Conservation (phyloP, 2,797 vertebrate genomes). For the Tangara arthus region DNA sequence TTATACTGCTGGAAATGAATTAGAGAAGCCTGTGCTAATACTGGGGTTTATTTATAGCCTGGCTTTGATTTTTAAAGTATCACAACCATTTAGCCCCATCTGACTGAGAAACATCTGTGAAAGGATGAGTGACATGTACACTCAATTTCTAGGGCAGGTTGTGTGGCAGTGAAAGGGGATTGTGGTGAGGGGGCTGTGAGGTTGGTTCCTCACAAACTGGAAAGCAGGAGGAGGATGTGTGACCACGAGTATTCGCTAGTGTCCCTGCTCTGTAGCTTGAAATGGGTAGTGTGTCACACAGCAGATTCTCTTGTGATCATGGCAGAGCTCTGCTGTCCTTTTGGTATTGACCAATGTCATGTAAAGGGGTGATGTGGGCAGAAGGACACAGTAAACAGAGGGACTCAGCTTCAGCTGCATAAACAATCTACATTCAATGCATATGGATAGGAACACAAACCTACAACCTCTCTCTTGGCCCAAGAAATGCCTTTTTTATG, state of each 20-base stretch:
- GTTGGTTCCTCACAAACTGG: background rate
- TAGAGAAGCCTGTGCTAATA: background rate
- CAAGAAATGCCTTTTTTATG: background rate
- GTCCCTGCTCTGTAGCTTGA: background rate
- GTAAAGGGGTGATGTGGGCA: background rate
- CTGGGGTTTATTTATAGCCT: background rate
- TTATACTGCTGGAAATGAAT: background rate
- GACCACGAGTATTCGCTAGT: background rate
- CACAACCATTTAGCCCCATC: background rate
- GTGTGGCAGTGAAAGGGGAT: background rate
- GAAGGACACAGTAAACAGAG: background rate
- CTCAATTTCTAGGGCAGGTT: background rate
- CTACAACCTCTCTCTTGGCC: background rate
- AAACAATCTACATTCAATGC: background rate
- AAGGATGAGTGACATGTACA: background rate
- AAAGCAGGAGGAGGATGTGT: background rate
- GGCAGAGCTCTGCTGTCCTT: background rate
- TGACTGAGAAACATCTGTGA: background rate
- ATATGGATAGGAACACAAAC: background rate
- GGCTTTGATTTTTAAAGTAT: background rate
- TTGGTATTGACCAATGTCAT: accelerated
- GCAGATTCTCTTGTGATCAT: background rate
- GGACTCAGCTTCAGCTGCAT: background rate
- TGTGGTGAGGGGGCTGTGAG: background rate
- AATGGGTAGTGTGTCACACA: background rate